These are phyloP conservation scores for Heliconius ethilla DNA, from an alignment of 2,888 invertebrate genomes.

Conservation along the genomic window DNA sequence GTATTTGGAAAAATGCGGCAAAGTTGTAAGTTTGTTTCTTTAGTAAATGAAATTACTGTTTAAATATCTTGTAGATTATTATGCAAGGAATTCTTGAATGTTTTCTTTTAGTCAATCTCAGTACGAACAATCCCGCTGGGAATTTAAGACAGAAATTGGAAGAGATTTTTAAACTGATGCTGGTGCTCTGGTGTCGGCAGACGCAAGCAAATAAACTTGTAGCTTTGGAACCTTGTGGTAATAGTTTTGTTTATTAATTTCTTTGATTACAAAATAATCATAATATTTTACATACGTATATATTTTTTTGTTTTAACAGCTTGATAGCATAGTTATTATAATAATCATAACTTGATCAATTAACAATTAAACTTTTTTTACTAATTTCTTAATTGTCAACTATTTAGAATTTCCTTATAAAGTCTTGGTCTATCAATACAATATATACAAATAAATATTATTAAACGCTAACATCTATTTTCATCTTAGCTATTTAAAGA, in stretches of 20 bases:
- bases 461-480: conserved; percentile 10
- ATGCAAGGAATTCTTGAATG: neutral
- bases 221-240: conserved; percentile 83
- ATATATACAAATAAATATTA: conserved; percentile 8
- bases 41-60: conserved; percentile 34
- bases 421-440: neutral
- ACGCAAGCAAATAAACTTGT: conserved; percentile 86
- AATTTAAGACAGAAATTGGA: conserved; percentile 84
- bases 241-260: conserved; percentile 40
- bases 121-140: conserved; percentile 65
- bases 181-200: conserved; percentile 91
- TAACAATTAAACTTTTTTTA: no score
- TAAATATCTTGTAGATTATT: conserved; percentile 44
- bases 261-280: neutral
- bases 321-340: neutral
- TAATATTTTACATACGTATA: neutral
- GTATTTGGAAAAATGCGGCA: conserved; percentile 60
- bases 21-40: conserved; percentile 70
- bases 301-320: neutral
- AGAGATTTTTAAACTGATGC: conserved; percentile 90
- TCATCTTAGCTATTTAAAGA: conserved; percentile 16
- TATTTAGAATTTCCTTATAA: neutral
- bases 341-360: neutral
- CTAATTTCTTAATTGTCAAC: neutral
- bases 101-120: conserved; percentile 69